Evolutionary conservation across 2,797 vertebrate species (phyloP).

Genomic region (Mormyrus proboscirostris): DNA sequence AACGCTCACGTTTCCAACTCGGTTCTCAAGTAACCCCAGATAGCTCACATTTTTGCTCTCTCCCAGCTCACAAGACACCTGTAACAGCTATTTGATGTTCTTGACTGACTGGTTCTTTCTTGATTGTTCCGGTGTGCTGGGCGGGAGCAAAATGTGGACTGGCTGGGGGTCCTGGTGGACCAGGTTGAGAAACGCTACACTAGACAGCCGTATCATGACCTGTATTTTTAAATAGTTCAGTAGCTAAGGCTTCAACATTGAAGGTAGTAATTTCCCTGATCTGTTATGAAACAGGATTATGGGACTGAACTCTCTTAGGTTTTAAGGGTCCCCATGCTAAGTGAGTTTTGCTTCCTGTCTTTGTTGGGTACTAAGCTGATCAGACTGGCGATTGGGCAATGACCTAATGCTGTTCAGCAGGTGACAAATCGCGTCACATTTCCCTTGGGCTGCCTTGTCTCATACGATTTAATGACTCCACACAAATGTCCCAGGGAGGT

Average conservation of each 20-base stretch:
- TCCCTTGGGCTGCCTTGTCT: constrained; percentile 42
- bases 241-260: not conserved
- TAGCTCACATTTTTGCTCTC: not conserved
- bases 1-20: not conserved
- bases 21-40: not conserved
- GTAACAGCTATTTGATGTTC: not conserved
- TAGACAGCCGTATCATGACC: not conserved
- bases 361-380: constrained; percentile 45
- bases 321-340: not conserved
- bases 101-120: not conserved
- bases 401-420: constrained; percentile 51
- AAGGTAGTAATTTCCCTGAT: not conserved
- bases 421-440: constrained; percentile 56
- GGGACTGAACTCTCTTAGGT: not conserved
- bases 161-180: not conserved
- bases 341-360: not conserved
- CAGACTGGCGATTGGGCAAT: constrained; percentile 47
- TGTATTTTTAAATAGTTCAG: not conserved
- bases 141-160: not conserved
- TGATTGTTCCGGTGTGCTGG: not conserved
- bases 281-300: not conserved
- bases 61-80: not conserved
- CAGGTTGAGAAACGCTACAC: not conserved
- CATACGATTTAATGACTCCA: constrained; percentile 39
- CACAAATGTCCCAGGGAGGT: constrained; percentile 42